A percentile compares a stretch with the other conserved stretches of the same genome.
Evolutionary conservation across 1,140 invertebrate species (phyloP).

Genomic region (Caenorhabditis tropicalis): DNA sequence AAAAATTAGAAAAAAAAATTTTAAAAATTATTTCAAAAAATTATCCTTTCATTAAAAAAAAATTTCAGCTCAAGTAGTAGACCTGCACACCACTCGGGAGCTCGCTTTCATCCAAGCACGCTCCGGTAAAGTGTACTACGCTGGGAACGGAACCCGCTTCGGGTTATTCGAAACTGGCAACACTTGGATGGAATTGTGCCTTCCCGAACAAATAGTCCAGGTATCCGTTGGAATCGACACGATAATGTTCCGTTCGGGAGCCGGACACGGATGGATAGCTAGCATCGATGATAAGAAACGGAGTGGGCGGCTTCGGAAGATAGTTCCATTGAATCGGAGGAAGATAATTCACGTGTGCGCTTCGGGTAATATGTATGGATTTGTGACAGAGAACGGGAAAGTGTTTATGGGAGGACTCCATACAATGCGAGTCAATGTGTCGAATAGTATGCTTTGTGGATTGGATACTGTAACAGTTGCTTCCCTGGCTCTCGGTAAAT

Average conservation of each 20-base stretch:
- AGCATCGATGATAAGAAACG: constrained; percentile 54
- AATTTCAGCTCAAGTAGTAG: constrained; percentile 57
- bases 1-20: too few species aligned
- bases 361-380: constrained; percentile 60
- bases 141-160: constrained; percentile 63
- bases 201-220: constrained; percentile 64
- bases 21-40: too few species aligned
- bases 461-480: constrained; percentile 83
- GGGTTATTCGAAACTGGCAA: constrained; percentile 59
- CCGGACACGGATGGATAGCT: constrained; percentile 66
- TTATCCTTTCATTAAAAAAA: not conserved
- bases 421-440: constrained; percentile 54
- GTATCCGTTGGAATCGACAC: constrained; percentile 60
- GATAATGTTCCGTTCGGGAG: constrained; percentile 65
- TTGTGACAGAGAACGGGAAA: constrained; percentile 65
- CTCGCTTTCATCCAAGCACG: constrained; percentile 66
- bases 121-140: constrained; percentile 68
- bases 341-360: constrained; percentile 49
- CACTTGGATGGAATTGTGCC: constrained; percentile 62
- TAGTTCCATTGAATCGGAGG: constrained; percentile 59
- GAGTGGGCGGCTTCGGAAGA: constrained; percentile 55
- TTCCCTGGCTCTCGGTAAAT: constrained; percentile 89
- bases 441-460: constrained; percentile 73
- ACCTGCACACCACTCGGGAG: constrained; percentile 63
- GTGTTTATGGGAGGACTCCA: constrained; percentile 63